Conservation (phyloP, 2,113 vertebrate genomes). For the Lucifuga dentata region DNA sequence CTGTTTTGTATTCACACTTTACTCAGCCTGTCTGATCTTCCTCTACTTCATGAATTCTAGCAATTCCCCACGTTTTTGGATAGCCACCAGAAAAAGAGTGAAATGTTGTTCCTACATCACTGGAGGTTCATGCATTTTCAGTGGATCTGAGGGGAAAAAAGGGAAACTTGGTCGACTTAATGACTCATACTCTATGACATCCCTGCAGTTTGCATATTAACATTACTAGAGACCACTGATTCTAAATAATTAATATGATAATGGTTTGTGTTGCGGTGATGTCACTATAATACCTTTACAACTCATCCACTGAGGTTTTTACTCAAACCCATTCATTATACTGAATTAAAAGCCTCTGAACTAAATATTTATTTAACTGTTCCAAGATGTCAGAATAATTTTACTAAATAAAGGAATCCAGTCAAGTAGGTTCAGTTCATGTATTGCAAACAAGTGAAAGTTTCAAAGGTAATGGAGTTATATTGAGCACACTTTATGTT, state of each 20-base stretch:
- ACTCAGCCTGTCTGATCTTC: constrained; percentile 24
- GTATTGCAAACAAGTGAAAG: not conserved
- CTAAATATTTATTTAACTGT: not conserved
- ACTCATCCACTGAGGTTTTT: not conserved
- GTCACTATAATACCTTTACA: not conserved
- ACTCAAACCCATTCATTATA: not conserved
- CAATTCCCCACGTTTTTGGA: constrained; percentile 15
- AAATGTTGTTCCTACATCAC: constrained; percentile 4
- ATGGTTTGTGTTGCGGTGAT: not conserved
- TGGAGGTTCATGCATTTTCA: not conserved
- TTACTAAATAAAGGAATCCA: not conserved
- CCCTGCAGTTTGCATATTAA: constrained; percentile 14
- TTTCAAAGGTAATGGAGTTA: not conserved
- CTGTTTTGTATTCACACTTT: not conserved
- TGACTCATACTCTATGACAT: not conserved
- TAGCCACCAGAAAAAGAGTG: constrained; percentile 17
- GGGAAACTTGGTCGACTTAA: not conserved
- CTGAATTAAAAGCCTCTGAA: not conserved
- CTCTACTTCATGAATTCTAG: not conserved
- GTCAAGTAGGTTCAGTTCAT: not conserved
- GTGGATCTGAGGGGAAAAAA: constrained; percentile 6
- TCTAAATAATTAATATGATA: not conserved
- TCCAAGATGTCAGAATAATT: constrained; percentile 8
- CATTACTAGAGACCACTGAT: too few species aligned
- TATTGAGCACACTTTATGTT: constrained; percentile 15